Base-by-base conservation (phyloP, 2,888 invertebrate genomes). In the Zaprionus bogoriensis region DNA sequence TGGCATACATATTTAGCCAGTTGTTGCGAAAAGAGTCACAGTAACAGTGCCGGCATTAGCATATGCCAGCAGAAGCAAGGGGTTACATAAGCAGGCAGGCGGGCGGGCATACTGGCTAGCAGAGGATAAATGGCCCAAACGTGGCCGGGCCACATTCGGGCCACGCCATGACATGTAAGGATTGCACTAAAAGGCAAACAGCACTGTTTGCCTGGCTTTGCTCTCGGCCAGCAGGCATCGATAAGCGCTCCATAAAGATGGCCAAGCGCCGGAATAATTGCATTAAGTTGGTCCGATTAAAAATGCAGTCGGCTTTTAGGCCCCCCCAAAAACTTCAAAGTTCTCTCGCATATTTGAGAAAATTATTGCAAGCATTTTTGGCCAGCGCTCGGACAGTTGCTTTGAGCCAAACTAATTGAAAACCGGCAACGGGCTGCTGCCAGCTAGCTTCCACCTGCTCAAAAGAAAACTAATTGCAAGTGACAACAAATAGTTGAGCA, bases 391-490 rank as follows among this genome's bases (percentile, higher is more conserved):
- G 6, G 27, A 10, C 36, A 20, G 41, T 30, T 36, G 28, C 45
- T 71, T 83, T 83, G 77, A 71, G 62, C 55, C 41, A 22, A 47
- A 59, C 70, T 79, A 86, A 86, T 83, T 79, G 80, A 76, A 36
- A 83, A 86, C 54, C 10, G 14, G 30, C 19, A 20, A 42, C n/a
- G n/a, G n/a, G n/a, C n/a, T n/a, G n/a, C n/a, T n/a, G n/a, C n/a
- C n/a, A n/a, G n/a, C n/a, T n/a, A n/a, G n/a, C n/a, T n/a, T n/a
- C n/a, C n/a, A 58, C 54, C 62, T 67, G 83, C 69, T 72, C 80
- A 85, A 80, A 85, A 73, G 80, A 66, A 75, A 77, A 84, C 80
- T 82, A 86, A 80, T 83, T 84, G 84, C 81, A 80, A 68, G 66
- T 77, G 87, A 84, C 81, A 84, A 84, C 81, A 77, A 80, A 75